Evolutionary conservation across 2,113 vertebrate genomes (phyloP).

Genomic region (Sphaerodactylus townsendi): DNA sequence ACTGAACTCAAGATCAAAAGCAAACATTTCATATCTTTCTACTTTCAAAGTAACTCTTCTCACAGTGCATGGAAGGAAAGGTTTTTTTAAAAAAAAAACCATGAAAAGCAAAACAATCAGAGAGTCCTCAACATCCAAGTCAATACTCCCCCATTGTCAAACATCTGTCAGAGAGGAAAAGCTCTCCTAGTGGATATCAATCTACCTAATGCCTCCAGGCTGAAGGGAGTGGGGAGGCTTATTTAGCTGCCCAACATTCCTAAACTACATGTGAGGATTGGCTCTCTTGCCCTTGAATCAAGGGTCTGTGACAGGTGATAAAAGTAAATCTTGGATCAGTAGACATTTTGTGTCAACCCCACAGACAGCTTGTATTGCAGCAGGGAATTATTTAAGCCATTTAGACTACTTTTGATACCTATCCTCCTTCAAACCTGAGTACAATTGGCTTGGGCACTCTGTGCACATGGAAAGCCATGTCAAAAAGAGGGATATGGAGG

Average conservation of each 20-base stretch:
- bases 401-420: constrained; percentile 70
- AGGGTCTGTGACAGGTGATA: constrained; percentile 74
- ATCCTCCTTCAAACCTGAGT: constrained; percentile 57
- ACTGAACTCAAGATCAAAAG: not conserved
- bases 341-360: constrained; percentile 69
- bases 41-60: fast-evolving
- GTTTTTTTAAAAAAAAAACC: not conserved
- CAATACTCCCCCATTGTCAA: constrained; percentile 43
- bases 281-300: constrained; percentile 72
- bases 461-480: constrained; percentile 58
- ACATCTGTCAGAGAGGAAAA: constrained; percentile 46
- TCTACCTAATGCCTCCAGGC: constrained; percentile 49
- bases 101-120: not conserved
- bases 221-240: constrained; percentile 37
- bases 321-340: constrained; percentile 73
- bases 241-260: constrained; percentile 63
- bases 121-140: not conserved
- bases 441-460: constrained; percentile 66
- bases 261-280: constrained; percentile 56
- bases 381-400: constrained; percentile 71
- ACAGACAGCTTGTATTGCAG: constrained; percentile 64
- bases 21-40: not conserved
- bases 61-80: constrained; percentile 3
- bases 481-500: constrained; percentile 22
- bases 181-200: constrained; percentile 39